These are phyloP conservation scores for Mythimna albipuncta DNA, from an alignment of 2,888 invertebrate genomes.

Conservation along the genomic window DNA sequence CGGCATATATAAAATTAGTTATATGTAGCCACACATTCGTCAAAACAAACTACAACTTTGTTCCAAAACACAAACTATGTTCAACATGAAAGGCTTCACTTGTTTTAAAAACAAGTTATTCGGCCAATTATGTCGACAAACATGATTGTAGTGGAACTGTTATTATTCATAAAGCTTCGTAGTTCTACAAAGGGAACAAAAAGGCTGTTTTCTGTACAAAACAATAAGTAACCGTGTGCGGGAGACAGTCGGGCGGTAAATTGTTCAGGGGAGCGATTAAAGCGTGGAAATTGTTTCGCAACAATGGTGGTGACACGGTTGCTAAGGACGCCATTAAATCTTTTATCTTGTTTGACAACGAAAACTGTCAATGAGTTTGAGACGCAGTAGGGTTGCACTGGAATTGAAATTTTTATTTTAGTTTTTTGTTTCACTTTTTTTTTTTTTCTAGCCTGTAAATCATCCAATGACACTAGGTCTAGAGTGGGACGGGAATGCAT, in stretches of 20 bases:
- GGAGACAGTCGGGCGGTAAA: slow-evolving; percentile 76
- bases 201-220: slow-evolving; percentile 67
- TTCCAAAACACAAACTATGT: slow-evolving; percentile 37
- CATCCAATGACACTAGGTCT: too few species aligned
- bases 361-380: slow-evolving; percentile 44
- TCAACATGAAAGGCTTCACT: slow-evolving; percentile 33
- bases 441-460: too few species aligned
- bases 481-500: too few species aligned
- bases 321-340: slow-evolving; percentile 73
- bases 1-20: background rate
- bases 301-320: slow-evolving; percentile 74
- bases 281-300: slow-evolving; percentile 79
- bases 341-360: slow-evolving; percentile 70
- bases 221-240: slow-evolving; percentile 75
- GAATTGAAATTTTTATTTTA: background rate
- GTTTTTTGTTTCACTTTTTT: background rate
- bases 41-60: slow-evolving; percentile 11
- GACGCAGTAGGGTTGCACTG: slow-evolving; percentile 31
- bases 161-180: slow-evolving; percentile 66
- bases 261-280: slow-evolving; percentile 79
- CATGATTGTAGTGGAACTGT: slow-evolving; percentile 60
- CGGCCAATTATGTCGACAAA: slow-evolving; percentile 51
- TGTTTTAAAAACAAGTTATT: slow-evolving; percentile 53
- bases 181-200: slow-evolving; percentile 64
- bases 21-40: background rate